These are phyloP conservation scores for Muricea muricata DNA, from an alignment of 92 coral and sea anemone genomes.

Conservation along the genomic window DNA sequence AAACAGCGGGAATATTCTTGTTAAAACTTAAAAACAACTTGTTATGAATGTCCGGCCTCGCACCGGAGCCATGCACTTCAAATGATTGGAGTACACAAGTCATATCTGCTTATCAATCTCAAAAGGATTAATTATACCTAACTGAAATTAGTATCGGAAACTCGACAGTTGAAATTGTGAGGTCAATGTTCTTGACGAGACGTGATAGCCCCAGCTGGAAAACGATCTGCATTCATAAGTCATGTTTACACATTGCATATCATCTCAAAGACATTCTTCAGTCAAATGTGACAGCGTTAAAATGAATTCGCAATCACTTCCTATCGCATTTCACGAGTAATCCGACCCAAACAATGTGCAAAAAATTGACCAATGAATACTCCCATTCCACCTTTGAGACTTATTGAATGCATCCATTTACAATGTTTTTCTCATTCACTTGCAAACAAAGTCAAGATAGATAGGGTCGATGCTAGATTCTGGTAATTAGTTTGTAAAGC, in stretches of 20 bases:
- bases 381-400: neutral
- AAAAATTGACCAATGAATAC: neutral
- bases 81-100: neutral
- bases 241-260: neutral
- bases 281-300: neutral
- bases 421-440: neutral
- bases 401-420: neutral
- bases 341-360: neutral
- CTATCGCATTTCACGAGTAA: too few relatives aligned
- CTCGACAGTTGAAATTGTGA: neutral
- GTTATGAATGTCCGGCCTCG: neutral
- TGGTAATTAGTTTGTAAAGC: neutral
- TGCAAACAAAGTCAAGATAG: neutral
- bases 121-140: neutral
- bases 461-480: neutral
- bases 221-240: neutral
- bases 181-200: too few relatives aligned
- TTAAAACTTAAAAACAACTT: constrained; percentile 26
- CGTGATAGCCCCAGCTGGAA: too few relatives aligned
- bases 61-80: neutral
- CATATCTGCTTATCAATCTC: neutral
- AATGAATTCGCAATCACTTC: too few relatives aligned
- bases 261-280: neutral
- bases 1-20: constrained; percentile 8
- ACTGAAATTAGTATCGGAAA: neutral